Percentiles rank a stretch among this genome's conserved stretches.
These are phyloP conservation scores for human (Homo sapiens) DNA, from an alignment of 2,113 vertebrate genomes.

Conservation along the genomic window GRCh38 chr21:17961501-17962000, in stretches of 20 bases:
- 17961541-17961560: slow-evolving; percentile 48
- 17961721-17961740: not conserved
- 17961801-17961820: slow-evolving; percentile 27
- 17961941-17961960: slow-evolving; percentile 57
- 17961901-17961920: slow-evolving; percentile 23
- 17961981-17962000: slow-evolving; percentile 38
- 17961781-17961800: slow-evolving; percentile 23
- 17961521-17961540: slow-evolving; percentile 54
- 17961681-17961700: not conserved
- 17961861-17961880: not conserved
- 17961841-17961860: slow-evolving; percentile 1
- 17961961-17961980: slow-evolving; percentile 52
- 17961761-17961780: not conserved
- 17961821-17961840: not conserved
- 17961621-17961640: not conserved
- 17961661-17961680: not conserved
- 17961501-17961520: slow-evolving; percentile 60
- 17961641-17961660: slow-evolving; percentile 43
- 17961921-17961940: slow-evolving; percentile 54
- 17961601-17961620: slow-evolving; percentile 10
- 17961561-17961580: not conserved
- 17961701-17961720: slow-evolving; percentile 31
- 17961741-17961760: slow-evolving; percentile 27
- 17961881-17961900: slow-evolving; percentile 42
- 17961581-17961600: slow-evolving; percentile 30